phyloP scores from a whole-genome alignment of 2,113 vertebrate genomes.

The Pristiophorus japonicus region DNA sequence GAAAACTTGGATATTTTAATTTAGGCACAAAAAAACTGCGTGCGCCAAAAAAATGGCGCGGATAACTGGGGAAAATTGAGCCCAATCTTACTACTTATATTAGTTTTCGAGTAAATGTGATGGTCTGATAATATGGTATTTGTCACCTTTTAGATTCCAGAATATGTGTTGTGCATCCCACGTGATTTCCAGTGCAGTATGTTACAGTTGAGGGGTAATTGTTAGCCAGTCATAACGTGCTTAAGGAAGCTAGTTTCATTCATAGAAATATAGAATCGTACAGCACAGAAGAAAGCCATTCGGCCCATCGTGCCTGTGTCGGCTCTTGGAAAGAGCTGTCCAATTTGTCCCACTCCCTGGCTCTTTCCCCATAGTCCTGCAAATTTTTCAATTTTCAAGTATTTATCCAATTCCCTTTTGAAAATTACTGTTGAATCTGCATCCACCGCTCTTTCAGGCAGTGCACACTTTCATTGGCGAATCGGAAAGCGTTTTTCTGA shows the following conservation, averaged over 20 bases:
- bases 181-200: not conserved
- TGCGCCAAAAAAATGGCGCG: too few relatives aligned
- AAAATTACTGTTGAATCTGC: not conserved
- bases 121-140: not conserved
- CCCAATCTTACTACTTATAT: not conserved
- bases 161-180: not conserved
- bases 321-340: too few relatives aligned
- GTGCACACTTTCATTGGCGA: not conserved
- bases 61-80: too few relatives aligned
- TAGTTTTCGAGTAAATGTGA: not conserved
- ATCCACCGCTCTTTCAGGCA: not conserved
- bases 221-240: not conserved
- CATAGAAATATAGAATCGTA: too few relatives aligned
- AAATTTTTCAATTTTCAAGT: not conserved
- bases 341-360: too few relatives aligned
- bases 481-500: not conserved
- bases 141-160: not conserved
- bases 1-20: too few relatives aligned
- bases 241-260: not conserved
- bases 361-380: not conserved
- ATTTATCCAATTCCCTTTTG: too few relatives aligned
- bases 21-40: too few relatives aligned
- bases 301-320: not conserved
- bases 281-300: not conserved
- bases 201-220: not conserved